These are phyloP conservation scores for Scaptomyza hsui DNA, from an alignment of 1,140 invertebrate species.

Conservation along the genomic window DNA sequence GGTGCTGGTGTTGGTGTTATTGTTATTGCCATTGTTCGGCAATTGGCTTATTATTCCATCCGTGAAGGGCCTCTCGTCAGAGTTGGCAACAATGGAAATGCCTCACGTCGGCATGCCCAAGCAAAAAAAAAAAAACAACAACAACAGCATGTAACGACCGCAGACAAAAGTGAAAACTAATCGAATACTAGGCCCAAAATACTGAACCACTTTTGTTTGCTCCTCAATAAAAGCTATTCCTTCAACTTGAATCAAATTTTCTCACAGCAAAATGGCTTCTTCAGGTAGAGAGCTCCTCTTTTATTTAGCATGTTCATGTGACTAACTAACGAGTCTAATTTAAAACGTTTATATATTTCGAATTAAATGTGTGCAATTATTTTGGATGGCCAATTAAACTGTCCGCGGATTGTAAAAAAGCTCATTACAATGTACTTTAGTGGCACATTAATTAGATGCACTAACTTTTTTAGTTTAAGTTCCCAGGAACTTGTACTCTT, in stretches of 20 bases:
- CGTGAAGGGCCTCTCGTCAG: slow-evolving; percentile 9
- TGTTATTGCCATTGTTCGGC: slow-evolving; percentile 18
- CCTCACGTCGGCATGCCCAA: not conserved
- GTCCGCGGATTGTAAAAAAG: too few relatives aligned
- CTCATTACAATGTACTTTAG: too few relatives aligned
- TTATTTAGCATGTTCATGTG: too few relatives aligned
- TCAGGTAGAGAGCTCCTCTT: too few relatives aligned
- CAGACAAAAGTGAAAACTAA: slow-evolving; percentile 54
- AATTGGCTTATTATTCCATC: slow-evolving; percentile 25
- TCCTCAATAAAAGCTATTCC: not conserved
- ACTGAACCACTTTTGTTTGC: not conserved
- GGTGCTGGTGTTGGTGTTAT: not conserved
- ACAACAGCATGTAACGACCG: not conserved
- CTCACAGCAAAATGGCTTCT: not conserved
- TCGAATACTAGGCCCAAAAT: not conserved
- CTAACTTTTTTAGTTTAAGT: too few relatives aligned
- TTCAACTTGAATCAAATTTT: not conserved
- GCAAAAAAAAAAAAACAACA: slow-evolving; percentile 28
- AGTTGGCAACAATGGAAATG: slow-evolving; percentile 29
- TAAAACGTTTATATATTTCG: too few relatives aligned
- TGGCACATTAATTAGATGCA: too few relatives aligned
- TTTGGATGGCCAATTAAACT: too few relatives aligned
- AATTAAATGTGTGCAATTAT: too few relatives aligned
- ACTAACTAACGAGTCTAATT: too few relatives aligned
- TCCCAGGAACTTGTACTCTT: too few relatives aligned